phyloP scores from a whole-genome alignment of 2,113 vertebrate species.

The Plecturocebus donacophilus region DNA sequence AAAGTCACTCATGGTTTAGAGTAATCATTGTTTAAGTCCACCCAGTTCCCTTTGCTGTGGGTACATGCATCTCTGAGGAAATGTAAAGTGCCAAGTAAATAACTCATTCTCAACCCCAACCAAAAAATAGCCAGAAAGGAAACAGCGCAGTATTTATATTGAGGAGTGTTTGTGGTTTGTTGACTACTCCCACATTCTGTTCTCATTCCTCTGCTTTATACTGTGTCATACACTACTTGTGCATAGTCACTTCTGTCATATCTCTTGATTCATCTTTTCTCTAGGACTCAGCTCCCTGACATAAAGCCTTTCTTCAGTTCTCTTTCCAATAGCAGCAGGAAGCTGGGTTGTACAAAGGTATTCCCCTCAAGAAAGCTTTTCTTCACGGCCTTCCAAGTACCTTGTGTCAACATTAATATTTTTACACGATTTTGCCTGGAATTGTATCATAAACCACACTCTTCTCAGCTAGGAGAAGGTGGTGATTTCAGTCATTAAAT shows the following conservation, averaged over 20 bases:
- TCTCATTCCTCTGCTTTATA: neutral
- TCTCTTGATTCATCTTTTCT: neutral
- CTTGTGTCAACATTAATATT: neutral
- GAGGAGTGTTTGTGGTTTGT: neutral
- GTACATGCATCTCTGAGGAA: neutral
- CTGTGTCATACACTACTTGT: neutral
- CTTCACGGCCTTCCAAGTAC: neutral
- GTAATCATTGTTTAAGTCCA: neutral
- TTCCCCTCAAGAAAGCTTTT: neutral
- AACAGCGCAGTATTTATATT: neutral
- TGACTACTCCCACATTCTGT: neutral
- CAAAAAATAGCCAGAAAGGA: neutral
- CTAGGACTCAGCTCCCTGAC: neutral
- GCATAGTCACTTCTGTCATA: neutral
- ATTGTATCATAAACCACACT: neutral
- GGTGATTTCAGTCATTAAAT: neutral
- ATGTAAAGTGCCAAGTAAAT: neutral
- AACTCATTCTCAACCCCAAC: neutral
- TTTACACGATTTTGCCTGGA: neutral
- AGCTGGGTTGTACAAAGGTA: neutral
- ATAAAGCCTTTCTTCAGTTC: neutral
- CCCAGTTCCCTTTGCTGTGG: neutral
- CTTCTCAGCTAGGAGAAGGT: neutral
- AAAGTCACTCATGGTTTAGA: neutral
- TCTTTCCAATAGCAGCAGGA: neutral